These are phyloP conservation scores for Drosophila neotestacea DNA, from an alignment of 2,888 invertebrate species.

Conservation along the genomic window DNA sequence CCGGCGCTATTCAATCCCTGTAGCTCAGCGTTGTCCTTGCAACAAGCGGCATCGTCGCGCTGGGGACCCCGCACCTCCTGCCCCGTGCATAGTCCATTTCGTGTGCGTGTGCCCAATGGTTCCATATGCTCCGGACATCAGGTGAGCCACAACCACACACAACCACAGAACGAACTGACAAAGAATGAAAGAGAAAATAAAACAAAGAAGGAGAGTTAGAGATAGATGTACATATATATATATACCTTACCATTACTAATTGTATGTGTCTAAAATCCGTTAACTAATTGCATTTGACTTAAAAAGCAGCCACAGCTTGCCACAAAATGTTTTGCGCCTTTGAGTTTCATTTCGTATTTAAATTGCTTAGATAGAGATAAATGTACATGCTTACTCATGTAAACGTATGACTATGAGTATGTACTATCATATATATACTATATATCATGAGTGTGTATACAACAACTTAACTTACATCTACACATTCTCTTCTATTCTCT, in stretches of 20 bases:
- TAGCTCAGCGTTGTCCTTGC: conserved; percentile 85
- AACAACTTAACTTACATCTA: conserved; percentile 53
- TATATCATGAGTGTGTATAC: conserved; percentile 12
- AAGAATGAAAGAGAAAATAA: not conserved
- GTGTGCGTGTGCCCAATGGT: conserved; percentile 85
- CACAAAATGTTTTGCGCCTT: conserved; percentile 77
- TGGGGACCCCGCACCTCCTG: conserved; percentile 86
- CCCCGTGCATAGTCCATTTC: conserved; percentile 86
- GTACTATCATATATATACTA: conserved; percentile 20
- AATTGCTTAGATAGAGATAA: conserved; percentile 46
- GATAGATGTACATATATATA: not conserved
- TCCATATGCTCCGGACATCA: conserved; percentile 86
- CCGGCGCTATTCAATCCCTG: conserved; percentile 85
- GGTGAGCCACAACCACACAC: conserved; percentile 75
- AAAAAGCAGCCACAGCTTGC: conserved; percentile 64
- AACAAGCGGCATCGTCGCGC: conserved; percentile 83
- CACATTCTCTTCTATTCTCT: conserved; percentile 52
- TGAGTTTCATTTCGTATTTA: conserved; percentile 64
- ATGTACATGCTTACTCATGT: conserved; percentile 16
- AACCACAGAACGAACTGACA: conserved; percentile 9
- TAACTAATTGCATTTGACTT: conserved; percentile 70
- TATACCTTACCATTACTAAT: conserved; percentile 7
- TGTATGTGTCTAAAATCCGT: conserved; percentile 70
- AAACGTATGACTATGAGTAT: conserved; percentile 18
- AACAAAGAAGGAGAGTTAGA: not conserved